Percentiles rank a stretch among this genome's conserved stretches.
Evolutionary conservation across 2,113 vertebrate genomes (phyloP).

Genomic region (Xyliphius kryptos): DNA sequence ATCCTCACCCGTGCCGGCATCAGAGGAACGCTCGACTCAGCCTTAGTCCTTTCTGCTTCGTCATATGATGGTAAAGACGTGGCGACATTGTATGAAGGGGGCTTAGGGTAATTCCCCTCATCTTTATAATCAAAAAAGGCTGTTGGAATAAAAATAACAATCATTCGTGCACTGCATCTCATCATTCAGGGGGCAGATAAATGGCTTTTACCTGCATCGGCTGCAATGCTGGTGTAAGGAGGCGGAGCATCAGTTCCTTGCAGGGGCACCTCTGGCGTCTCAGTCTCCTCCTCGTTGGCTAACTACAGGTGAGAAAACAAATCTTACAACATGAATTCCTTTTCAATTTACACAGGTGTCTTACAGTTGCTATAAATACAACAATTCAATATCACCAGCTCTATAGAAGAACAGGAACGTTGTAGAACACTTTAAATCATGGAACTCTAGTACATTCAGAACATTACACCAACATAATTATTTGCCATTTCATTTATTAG

Average conservation of each 20-base stretch:
- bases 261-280: conserved; percentile 55
- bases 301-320: conserved; percentile 58
- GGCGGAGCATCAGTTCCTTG: conserved; percentile 78
- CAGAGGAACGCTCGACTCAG: conserved; percentile 79
- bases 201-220: conserved; percentile 70
- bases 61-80: conserved; percentile 92
- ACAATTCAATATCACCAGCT: too few relatives aligned
- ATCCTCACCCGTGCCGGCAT: conserved; percentile 83
- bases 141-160: background rate
- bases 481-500: too few relatives aligned
- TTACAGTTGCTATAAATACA: too few relatives aligned
- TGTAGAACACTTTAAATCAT: too few relatives aligned
- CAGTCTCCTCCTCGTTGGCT: conserved; percentile 83
- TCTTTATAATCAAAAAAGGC: conserved; percentile 89
- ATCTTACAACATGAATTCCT: too few relatives aligned
- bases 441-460: too few relatives aligned
- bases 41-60: conserved; percentile 90
- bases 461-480: too few relatives aligned
- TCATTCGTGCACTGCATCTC: too few relatives aligned
- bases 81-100: conserved; percentile 93
- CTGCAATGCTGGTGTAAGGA: conserved; percentile 84
- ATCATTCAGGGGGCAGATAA: too few relatives aligned
- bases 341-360: too few relatives aligned
- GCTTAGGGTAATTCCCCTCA: conserved; percentile 85
- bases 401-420: too few relatives aligned